A percentile compares a stretch with the other conserved stretches of the same genome.
phyloP scores from a whole-genome alignment of 2,113 vertebrate species.

The Ornithorhynchus anatinus region DNA sequence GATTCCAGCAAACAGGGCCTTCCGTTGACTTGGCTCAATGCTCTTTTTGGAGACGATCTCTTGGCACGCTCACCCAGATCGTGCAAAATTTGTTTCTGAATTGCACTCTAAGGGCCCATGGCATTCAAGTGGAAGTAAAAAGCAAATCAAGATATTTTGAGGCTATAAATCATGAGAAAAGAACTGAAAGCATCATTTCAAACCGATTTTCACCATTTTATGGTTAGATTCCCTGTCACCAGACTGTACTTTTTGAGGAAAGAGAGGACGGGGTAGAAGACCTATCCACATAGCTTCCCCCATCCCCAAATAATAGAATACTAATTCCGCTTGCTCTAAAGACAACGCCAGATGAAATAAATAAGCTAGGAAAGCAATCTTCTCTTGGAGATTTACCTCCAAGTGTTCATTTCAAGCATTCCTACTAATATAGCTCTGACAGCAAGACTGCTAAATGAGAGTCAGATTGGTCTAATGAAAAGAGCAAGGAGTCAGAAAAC shows the following conservation, averaged over 20 bases:
- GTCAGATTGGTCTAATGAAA: no score
- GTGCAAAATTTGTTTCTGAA: background rate
- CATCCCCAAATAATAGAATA: conserved; percentile 27
- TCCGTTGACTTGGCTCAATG: background rate
- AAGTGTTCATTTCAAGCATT: no score
- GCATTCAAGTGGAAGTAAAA: background rate
- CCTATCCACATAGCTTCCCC: conserved; percentile 17
- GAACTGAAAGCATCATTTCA: background rate
- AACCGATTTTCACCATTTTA: background rate
- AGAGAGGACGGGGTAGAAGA: conserved; percentile 21
- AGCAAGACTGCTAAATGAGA: no score
- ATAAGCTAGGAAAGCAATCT: no score
- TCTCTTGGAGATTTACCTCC: no score
- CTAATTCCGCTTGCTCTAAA: conserved; percentile 26
- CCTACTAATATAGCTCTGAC: no score
- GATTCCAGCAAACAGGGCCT: background rate
- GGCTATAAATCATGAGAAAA: background rate
- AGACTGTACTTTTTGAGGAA: background rate
- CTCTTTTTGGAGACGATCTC: conserved; percentile 14
- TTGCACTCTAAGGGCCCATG: conserved; percentile 3
- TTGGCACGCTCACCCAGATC: background rate
- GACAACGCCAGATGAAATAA: conserved; percentile 14
- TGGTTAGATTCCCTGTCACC: background rate
- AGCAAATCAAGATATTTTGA: background rate
- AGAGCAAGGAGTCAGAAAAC: no score